Evolutionary conservation across 2,888 invertebrate species (phyloP), one percentile per base, ranked within the genome.

Genomic region (Ophion ventricosus): DNA sequence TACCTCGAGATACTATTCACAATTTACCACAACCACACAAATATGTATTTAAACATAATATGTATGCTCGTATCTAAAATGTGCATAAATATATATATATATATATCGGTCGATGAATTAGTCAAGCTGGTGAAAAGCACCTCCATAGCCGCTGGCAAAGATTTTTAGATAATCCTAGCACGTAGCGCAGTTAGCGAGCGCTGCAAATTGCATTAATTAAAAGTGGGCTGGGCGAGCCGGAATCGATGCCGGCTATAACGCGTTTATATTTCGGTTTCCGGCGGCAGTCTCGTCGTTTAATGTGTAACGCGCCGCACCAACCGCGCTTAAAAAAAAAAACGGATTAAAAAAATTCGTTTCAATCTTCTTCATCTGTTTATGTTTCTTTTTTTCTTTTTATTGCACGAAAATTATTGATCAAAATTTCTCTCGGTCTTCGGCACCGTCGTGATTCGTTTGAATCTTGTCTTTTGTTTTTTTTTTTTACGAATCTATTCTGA

Each of bases 191-290:
- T 89, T 88, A 87, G 86, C 82, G 87, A 40, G 85, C 84, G 84
- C 86, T 85, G 88, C 87, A 87, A 89, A 89, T 89, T 85, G 86
- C 85, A 87, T 90, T 89, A 89, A 89, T 90, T 90, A 90, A 88
- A 88, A 88, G 80, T 84, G 85, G 56, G 85, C 87, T 86, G 72
- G 17, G 7, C 85, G 80, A 78, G 70, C 29, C 40, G 69, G 83
- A 87, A 87, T 87, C 87, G 87, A 87, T 87, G 85, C 66, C 78
- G 57, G 61, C 49, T 82, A 83, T 87, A 89, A 89, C 84, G 88
- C 84, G 70, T 86, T 88, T 89, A 88, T 82, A 85, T 87, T 86
- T 85, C 80, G 83, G 80, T 82, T 80, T 79, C 35, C 84, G 72
- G 67, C 78, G 61, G 82, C 61, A 63, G 54, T 79, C 67, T 61